Evolutionary conservation across 2,113 vertebrate genomes (phyloP).

Genomic region (Todiramphus saurophagus): DNA sequence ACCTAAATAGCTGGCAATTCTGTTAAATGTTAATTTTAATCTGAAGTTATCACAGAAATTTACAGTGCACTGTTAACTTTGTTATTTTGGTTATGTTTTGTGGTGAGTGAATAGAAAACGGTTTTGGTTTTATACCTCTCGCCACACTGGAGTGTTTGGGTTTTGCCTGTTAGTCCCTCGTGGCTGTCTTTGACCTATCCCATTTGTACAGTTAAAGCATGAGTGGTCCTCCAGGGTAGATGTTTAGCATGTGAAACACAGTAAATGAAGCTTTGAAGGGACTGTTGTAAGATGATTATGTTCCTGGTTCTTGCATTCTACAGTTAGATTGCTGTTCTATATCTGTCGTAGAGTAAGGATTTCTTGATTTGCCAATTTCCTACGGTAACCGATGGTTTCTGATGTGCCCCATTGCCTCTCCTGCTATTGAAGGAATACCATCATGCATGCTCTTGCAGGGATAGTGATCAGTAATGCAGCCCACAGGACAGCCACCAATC

Average conservation of each 20-base stretch:
- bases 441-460: not conserved
- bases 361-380: not conserved
- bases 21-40: not conserved
- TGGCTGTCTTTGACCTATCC: not conserved
- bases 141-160: not conserved
- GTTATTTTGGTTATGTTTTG: not conserved
- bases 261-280: not conserved
- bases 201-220: not conserved
- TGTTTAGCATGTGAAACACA: not conserved
- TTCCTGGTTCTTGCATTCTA: not conserved
- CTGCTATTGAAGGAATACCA: not conserved
- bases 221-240: not conserved
- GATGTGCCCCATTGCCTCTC: not conserved
- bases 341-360: not conserved
- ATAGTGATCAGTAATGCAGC: not conserved
- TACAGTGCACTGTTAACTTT: not conserved
- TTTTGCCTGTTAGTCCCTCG: not conserved
- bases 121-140: not conserved
- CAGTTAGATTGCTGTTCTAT: not conserved
- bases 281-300: not conserved
- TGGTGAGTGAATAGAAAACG: not conserved
- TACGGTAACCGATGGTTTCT: not conserved
- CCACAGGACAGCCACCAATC: not conserved
- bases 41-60: not conserved
- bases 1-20: not conserved